Percentiles rank a stretch among this genome's conserved stretches.
Evolutionary conservation across 2,888 invertebrate species (phyloP).

Genomic region (Agrochola lota): DNA sequence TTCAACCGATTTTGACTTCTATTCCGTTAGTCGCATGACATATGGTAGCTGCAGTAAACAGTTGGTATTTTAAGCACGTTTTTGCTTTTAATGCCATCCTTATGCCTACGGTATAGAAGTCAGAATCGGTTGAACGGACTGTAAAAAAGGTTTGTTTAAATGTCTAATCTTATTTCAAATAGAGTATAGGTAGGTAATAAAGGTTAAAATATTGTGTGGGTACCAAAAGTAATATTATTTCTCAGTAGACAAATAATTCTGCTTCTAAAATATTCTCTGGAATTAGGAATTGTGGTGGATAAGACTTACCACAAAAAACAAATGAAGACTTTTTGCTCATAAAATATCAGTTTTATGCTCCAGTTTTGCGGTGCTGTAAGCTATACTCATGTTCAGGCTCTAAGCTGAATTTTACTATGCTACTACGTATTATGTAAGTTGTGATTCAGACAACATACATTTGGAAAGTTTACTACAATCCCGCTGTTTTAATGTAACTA

Average conservation of each 20-base stretch:
- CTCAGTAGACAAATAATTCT: neutral
- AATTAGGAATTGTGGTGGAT: neutral
- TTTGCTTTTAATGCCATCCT: too few species aligned
- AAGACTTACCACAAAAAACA: neutral
- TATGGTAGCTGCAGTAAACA: too few species aligned
- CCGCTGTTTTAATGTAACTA: constrained; percentile 12
- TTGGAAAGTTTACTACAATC: constrained; percentile 25
- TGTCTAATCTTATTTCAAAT: too few species aligned
- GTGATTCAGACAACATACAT: constrained; percentile 14
- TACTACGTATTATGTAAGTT: neutral
- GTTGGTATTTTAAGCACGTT: too few species aligned
- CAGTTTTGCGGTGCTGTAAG: constrained; percentile 17
- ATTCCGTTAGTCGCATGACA: too few species aligned
- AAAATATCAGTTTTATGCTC: neutral
- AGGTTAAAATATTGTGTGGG: neutral
- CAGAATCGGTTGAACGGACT: too few species aligned
- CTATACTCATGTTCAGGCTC: constrained; percentile 9
- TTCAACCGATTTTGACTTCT: too few species aligned
- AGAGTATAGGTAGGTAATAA: neutral
- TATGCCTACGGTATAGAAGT: too few species aligned
- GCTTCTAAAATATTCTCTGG: neutral
- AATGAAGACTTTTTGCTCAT: neutral
- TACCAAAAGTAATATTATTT: neutral
- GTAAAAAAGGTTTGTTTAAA: too few species aligned
- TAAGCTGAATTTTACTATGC: constrained; percentile 16